Percentiles rank a stretch among this genome's conserved stretches.
Conservation (phyloP, 2,888 invertebrate genomes). For the Thera obeliscata region DNA sequence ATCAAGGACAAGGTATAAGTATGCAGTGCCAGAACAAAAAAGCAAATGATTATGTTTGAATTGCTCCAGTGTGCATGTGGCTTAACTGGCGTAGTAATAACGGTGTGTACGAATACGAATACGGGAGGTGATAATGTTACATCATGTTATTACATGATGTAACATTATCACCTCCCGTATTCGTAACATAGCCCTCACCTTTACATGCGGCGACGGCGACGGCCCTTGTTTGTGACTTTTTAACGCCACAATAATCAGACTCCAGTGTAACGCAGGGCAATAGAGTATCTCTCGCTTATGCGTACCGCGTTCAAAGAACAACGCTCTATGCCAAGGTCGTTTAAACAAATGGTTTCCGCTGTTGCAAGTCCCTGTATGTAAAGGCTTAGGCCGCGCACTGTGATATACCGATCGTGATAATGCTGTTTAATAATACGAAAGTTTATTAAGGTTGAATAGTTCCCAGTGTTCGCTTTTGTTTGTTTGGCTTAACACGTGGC, state of each 20-base stretch:
- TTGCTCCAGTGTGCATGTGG: no score
- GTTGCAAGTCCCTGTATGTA: constrained; percentile 7
- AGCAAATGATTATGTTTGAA: no score
- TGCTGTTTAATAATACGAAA: constrained; percentile 21
- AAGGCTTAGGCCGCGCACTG: constrained; percentile 29
- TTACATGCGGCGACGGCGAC: constrained; percentile 11
- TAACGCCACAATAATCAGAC: neutral
- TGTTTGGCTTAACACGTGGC: constrained; percentile 16
- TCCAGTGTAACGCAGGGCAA: neutral
- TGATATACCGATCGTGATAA: constrained; percentile 22
- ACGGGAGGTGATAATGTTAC: no score
- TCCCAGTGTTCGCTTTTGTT: constrained; percentile 26
- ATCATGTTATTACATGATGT: no score
- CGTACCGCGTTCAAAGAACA: neutral
- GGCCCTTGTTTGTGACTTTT: neutral
- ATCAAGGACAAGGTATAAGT: no score
- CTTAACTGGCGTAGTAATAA: no score
- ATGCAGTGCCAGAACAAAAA: no score
- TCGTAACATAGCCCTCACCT: constrained; percentile 21
- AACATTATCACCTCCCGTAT: no score
- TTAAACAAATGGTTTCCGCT: neutral
- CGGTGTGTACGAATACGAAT: no score
- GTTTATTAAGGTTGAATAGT: constrained; percentile 18
- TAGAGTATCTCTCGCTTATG: neutral
- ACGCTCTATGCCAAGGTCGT: neutral